phyloP scores from a whole-genome alignment of 2,888 invertebrate species.

The Hecatera dysodea region DNA sequence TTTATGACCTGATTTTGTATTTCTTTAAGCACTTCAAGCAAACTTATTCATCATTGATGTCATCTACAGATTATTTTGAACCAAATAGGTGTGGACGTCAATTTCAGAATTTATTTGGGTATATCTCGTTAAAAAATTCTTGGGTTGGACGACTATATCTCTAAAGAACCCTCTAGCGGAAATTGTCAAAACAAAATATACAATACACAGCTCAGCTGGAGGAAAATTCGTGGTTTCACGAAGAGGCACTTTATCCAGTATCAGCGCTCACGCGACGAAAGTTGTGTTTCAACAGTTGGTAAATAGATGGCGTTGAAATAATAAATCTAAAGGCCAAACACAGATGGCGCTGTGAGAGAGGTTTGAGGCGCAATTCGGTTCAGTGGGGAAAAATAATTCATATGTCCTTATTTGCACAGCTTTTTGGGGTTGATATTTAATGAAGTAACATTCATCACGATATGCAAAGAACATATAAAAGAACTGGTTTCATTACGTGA shows the following conservation, averaged over 20 bases:
- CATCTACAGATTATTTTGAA: too few relatives aligned
- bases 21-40: background rate
- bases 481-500: slow-evolving; percentile 26
- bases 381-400: slow-evolving; percentile 6
- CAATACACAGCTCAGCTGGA: background rate
- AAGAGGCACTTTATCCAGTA: slow-evolving; percentile 1
- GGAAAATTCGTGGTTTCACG: background rate
- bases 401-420: slow-evolving; percentile 39
- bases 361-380: background rate
- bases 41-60: too few relatives aligned
- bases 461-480: slow-evolving; percentile 34
- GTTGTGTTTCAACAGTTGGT: background rate
- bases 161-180: slow-evolving; percentile 11
- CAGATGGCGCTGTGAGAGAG: slow-evolving; percentile 44
- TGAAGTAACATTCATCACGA: slow-evolving; percentile 36
- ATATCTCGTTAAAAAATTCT: background rate
- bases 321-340: background rate
- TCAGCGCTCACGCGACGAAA: background rate
- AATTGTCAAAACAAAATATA: slow-evolving; percentile 9
- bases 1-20: background rate
- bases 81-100: too few relatives aligned
- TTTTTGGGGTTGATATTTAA: slow-evolving; percentile 37
- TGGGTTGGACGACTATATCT: background rate
- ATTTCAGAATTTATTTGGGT: too few relatives aligned
- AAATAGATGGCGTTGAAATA: slow-evolving; percentile 44